Conservation (phyloP, 2,888 invertebrate species). For the Campopleginae sp. region DNA sequence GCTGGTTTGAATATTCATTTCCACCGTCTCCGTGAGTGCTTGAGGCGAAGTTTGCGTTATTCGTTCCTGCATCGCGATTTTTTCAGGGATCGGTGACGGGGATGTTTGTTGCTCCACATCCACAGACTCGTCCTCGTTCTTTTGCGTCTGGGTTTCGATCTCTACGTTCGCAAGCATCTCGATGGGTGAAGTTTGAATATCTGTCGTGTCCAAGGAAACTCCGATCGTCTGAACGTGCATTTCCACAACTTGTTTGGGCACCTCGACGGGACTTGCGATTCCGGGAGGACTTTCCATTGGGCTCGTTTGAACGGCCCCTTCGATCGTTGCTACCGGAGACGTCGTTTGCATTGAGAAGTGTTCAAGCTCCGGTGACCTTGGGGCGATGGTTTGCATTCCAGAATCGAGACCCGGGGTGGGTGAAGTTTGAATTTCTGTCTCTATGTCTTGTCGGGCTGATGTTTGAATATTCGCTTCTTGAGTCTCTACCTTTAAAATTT, state of each 20-base stretch:
- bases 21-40: constrained; percentile 75
- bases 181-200: constrained; percentile 79
- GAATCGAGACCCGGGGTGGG: constrained; percentile 86
- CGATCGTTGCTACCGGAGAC: constrained; percentile 80
- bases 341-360: constrained; percentile 84
- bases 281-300: constrained; percentile 82
- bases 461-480: constrained; percentile 84
- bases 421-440: constrained; percentile 86
- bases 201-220: constrained; percentile 72
- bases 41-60: constrained; percentile 82
- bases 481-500: constrained; percentile 83
- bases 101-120: constrained; percentile 80
- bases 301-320: constrained; percentile 83
- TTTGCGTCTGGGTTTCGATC: constrained; percentile 83
- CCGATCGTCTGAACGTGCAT: constrained; percentile 84
- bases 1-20: constrained; percentile 75
- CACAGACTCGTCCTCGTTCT: constrained; percentile 74
- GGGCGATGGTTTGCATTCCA: constrained; percentile 73
- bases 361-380: constrained; percentile 83
- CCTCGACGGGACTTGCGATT: constrained; percentile 78
- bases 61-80: constrained; percentile 80
- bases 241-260: constrained; percentile 74
- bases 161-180: constrained; percentile 78
- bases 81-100: constrained; percentile 76
- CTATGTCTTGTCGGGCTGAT: constrained; percentile 84